A percentile compares a stretch with the other conserved stretches of the same genome.
Conservation (phyloP, 2,113 vertebrate species). For the Petaurus breviceps region DNA sequence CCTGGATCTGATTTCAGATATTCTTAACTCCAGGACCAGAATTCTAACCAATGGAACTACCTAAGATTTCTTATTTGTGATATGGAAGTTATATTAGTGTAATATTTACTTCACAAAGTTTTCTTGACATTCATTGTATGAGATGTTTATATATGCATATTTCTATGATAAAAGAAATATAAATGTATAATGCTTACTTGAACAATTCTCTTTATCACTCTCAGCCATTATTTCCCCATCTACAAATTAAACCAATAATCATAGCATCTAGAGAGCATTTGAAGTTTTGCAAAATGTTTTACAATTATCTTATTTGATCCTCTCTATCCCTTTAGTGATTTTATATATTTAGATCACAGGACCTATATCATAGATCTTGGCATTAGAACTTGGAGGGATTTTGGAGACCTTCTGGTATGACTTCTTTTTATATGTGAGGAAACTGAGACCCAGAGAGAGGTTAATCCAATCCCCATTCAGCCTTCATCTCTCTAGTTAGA, state of each 20-base stretch:
- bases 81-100: neutral
- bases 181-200: neutral
- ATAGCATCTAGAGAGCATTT: neutral
- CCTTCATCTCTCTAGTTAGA: neutral
- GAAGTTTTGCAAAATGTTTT: neutral
- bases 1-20: neutral
- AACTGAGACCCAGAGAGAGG: neutral
- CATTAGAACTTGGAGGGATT: neutral
- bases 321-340: neutral
- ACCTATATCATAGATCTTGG: neutral
- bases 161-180: neutral
- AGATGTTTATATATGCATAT: neutral
- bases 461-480: neutral
- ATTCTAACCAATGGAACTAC: neutral
- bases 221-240: neutral
- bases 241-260: neutral
- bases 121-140: neutral
- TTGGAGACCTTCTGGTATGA: neutral
- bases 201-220: neutral
- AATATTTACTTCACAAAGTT: neutral
- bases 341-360: neutral
- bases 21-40: neutral
- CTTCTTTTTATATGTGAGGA: neutral
- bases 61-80: neutral
- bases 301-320: neutral